These are phyloP conservation scores for Drosophila burlai DNA, from an alignment of 1,140 invertebrate genomes.

Conservation along the genomic window DNA sequence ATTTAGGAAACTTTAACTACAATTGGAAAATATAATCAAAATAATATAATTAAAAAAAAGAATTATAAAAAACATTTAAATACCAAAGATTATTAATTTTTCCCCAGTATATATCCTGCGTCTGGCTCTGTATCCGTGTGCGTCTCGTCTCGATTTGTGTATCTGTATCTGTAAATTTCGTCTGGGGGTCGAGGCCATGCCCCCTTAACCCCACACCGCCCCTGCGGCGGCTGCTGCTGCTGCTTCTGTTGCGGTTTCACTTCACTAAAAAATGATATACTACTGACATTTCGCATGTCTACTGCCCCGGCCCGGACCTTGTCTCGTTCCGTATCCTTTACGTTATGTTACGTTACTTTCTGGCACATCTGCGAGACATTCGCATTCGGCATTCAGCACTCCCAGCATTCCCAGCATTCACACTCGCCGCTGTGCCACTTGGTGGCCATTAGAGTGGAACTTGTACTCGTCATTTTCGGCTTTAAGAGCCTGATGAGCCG, in stretches of 20 bases:
- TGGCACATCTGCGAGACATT: conserved; percentile 35
- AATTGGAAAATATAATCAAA: neutral
- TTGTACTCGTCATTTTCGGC: conserved; percentile 33
- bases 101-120: neutral
- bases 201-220: neutral
- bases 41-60: too few relatives aligned
- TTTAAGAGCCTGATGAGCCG: conserved; percentile 28
- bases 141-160: neutral
- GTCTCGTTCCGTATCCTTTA: conserved; percentile 20
- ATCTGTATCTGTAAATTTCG: conserved; percentile 17
- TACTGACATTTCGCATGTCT: conserved; percentile 51
- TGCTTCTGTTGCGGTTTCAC: conserved; percentile 52
- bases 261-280: conserved; percentile 78
- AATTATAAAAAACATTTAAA: too few relatives aligned
- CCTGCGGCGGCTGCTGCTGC: conserved; percentile 23
- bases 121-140: neutral
- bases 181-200: conserved; percentile 41
- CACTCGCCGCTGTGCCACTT: conserved; percentile 39
- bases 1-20: neutral
- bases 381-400: conserved; percentile 11
- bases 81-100: neutral
- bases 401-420: conserved; percentile 19
- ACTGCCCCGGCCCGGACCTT: conserved; percentile 23
- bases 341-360: conserved; percentile 22
- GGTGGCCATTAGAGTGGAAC: conserved; percentile 63